Conservation (phyloP, 2,888 invertebrate species). For the Dysmachus trigonus region DNA sequence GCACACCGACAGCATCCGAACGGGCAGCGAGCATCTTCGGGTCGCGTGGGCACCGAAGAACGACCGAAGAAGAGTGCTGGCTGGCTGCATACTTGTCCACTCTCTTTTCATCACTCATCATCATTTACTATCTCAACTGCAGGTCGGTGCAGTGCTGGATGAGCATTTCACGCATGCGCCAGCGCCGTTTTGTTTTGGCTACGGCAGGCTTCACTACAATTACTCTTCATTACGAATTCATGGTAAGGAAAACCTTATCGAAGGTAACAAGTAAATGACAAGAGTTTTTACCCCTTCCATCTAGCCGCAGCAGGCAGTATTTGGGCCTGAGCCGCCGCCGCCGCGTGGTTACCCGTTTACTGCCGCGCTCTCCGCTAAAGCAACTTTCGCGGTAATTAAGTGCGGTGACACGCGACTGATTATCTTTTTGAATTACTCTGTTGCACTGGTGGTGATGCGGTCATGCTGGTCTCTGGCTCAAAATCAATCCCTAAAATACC, state of each 20-base stretch:
- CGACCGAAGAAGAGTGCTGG: background rate
- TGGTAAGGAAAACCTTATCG: slow-evolving; percentile 9
- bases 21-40: background rate
- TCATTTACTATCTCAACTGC: too few relatives aligned
- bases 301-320: background rate
- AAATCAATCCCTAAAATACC: background rate
- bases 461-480: background rate
- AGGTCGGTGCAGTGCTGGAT: background rate
- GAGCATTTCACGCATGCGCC: slow-evolving; percentile 15
- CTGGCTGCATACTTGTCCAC: background rate
- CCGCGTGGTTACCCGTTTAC: background rate
- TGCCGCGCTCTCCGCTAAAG: background rate
- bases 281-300: background rate
- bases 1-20: slow-evolving; percentile 1
- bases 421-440: background rate
- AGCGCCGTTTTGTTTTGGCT: background rate
- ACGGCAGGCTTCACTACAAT: background rate
- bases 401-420: slow-evolving; percentile 49
- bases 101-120: too few relatives aligned
- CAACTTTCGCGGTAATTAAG: slow-evolving; percentile 45
- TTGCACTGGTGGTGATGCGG: background rate
- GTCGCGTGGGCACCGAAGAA: slow-evolving; percentile 14
- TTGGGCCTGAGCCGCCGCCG: background rate
- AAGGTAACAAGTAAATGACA: slow-evolving; percentile 1
- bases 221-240: slow-evolving; percentile 31